Evolutionary conservation across 2,113 vertebrate species (phyloP), one percentile per base, ranked within the genome.

Genomic region (Spea multiplicata): DNA sequence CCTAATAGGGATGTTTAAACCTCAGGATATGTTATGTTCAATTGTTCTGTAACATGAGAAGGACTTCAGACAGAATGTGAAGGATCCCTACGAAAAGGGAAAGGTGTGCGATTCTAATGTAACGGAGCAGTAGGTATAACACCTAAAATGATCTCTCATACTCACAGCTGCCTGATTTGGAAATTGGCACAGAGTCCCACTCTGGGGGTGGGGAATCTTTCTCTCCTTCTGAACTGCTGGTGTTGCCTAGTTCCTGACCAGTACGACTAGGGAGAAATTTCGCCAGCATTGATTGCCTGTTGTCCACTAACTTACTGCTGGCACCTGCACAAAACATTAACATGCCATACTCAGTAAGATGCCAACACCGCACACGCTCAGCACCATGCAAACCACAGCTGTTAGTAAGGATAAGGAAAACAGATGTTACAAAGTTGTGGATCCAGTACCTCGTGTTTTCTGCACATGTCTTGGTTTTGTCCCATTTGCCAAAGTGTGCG

Each of bases 191-290:
- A 0, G 89, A 91, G 16, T 98, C 97, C 97, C 97, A 99, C 86
- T 99, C 97, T 0, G 97, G 97, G 1, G 95, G 88, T 0, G 95
- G 92, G 49, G 93, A 97, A 70, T 99, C 97, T 84, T 98, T 99
- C 86, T 99, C 97, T 10, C 96, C 97, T 83, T 99, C 97, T 30
- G 97, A 99, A 86, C 97, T 96, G 88, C 96, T 98, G 88, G 95
- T 98, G 84, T 94, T 96, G 75, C 95, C 93, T 12, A 93, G 88
- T 83, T 99, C 97, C 44, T 94, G 93, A 47, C 88, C 88, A 8
- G 91, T 92, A 84, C 90, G 82, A 80, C 86, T 86, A 50, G 94
- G 94, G 65, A 95, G 87, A 84, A 95, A 88, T 86, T 96, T 98
- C 74, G 86, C 87, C 76, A 95, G 85, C 55, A 91, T 86, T 66